Percentiles rank a stretch among this genome's conserved stretches.
phyloP scores from a whole-genome alignment of 2,888 invertebrate genomes.

The Drosophila incognita region DNA sequence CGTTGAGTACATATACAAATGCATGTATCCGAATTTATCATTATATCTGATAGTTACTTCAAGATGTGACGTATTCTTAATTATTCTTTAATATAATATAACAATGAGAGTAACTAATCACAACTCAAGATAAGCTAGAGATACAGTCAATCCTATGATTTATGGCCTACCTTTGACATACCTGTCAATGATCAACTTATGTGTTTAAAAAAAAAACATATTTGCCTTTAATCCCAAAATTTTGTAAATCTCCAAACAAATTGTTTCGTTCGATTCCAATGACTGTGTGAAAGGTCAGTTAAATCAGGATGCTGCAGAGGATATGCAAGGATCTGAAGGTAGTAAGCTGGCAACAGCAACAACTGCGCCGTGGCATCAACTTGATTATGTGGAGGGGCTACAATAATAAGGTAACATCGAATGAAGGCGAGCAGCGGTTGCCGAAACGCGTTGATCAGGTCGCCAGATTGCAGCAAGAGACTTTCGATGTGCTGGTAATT shows the following conservation, averaged over 20 bases:
- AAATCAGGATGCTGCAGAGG: slow-evolving; percentile 15
- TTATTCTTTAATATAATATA: background rate
- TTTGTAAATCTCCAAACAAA: background rate
- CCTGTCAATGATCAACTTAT: background rate
- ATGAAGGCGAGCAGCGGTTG: slow-evolving; percentile 81
- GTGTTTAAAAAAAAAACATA: background rate
- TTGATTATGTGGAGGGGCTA: background rate
- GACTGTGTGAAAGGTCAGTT: slow-evolving; percentile 2
- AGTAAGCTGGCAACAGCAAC: background rate
- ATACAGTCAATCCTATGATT: background rate
- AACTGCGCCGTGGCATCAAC: background rate
- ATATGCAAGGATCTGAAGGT: background rate
- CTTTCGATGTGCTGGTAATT: slow-evolving; percentile 96
- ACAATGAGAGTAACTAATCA: too few species aligned
- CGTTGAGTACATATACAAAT: slow-evolving; percentile 2
- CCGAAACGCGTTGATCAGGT: slow-evolving; percentile 93
- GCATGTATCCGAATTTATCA: background rate
- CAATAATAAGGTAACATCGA: background rate
- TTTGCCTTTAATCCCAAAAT: background rate
- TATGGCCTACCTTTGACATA: background rate
- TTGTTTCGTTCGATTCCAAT: slow-evolving; percentile 17
- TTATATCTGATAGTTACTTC: background rate
- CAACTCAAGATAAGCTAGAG: too few species aligned
- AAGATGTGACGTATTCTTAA: background rate
- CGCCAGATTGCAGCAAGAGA: slow-evolving; percentile 89